Conservation (phyloP, 2,888 invertebrate genomes). For the Drosophila lutescens region DNA sequence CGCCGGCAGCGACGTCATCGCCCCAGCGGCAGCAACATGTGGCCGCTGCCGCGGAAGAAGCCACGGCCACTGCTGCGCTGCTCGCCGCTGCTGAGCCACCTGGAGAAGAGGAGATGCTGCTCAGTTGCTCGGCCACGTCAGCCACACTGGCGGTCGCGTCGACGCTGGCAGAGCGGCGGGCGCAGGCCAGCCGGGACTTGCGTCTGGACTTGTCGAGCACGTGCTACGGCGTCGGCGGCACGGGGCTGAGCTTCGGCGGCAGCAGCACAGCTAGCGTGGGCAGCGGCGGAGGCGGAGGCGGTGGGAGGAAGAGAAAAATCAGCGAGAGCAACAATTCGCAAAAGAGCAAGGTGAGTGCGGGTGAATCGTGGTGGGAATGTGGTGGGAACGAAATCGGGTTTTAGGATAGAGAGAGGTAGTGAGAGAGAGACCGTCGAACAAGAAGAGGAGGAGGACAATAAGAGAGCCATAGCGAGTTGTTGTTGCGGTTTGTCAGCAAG, state of each 20-base stretch:
- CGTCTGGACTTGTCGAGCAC: slow-evolving; percentile 82
- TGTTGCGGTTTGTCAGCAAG: slow-evolving; percentile 49
- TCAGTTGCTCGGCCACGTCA: slow-evolving; percentile 43
- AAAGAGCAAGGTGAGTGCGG: slow-evolving; percentile 82
- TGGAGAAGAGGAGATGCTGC: slow-evolving; percentile 28
- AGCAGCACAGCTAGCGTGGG: slow-evolving; percentile 54
- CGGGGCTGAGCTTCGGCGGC: slow-evolving; percentile 67
- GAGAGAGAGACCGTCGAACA: neutral
- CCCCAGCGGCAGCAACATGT: slow-evolving; percentile 60
- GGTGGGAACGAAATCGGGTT: slow-evolving; percentile 13
- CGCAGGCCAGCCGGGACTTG: slow-evolving; percentile 81
- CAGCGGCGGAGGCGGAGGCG: slow-evolving; percentile 62
- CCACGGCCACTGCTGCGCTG: slow-evolving; percentile 15
- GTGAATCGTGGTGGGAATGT: slow-evolving; percentile 21
- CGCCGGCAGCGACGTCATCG: slow-evolving; percentile 40
- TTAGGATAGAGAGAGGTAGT: neutral
- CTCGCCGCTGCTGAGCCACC: slow-evolving; percentile 15
- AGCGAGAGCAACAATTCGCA: slow-evolving; percentile 84
- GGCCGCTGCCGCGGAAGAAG: slow-evolving; percentile 35
- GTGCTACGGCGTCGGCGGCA: slow-evolving; percentile 76
- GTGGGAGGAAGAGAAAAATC: slow-evolving; percentile 82
- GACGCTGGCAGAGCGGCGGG: slow-evolving; percentile 75
- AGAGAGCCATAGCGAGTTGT: slow-evolving; percentile 4
- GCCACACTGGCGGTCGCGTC: slow-evolving; percentile 69
- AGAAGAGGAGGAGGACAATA: no score